Evolutionary conservation across 2,888 invertebrate species (phyloP), one percentile per base, ranked within the genome.

Genomic region (Rhopalosiphum nymphaeae): DNA sequence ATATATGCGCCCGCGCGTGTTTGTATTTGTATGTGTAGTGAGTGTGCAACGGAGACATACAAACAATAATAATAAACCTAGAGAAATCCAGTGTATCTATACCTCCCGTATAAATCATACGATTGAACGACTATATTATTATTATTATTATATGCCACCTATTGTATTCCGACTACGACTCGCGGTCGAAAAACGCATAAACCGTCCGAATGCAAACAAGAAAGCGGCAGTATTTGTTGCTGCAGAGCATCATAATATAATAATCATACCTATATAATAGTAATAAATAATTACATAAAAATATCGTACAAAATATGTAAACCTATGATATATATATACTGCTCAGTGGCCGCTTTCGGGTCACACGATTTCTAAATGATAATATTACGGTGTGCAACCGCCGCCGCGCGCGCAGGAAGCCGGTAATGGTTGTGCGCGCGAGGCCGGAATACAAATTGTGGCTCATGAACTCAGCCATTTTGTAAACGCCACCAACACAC

Each of bases 381-480:
- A 57, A 57, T 57, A 44, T 57, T 49, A 13, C 25, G 9, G 89
- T 36, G 78, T 46, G 44, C 84, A n/a, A 53, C 61, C 67, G 53
- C 44, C 10, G 61, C 84, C 42, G n/a, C 61, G 92, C 88, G 67
- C 89, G 49, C 89, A 84, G 93, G 93, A 84, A 89, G 89, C 78
- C 88, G 86, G 56, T 93, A 93, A 93, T 93, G 93, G 93, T 78
- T 78, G 78, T 90, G 87, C n/a, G 88, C 85, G 89, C 53, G 88
- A 67, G 84, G 57, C 84, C 89, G 93, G 93, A 93, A 89, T 93
- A 93, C 89, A 93, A 93, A 93, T 93, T 85, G 89, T 42, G 26
- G 61, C 84, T 93, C 89, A n/a, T 46, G 93, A 93, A 90, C 56
- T 89, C 93, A 89, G 93, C 93, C 93, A 93, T 93, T 93, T 93